Conservation (phyloP, 2,888 invertebrate genomes). For the Parasteatoda lunata region DNA sequence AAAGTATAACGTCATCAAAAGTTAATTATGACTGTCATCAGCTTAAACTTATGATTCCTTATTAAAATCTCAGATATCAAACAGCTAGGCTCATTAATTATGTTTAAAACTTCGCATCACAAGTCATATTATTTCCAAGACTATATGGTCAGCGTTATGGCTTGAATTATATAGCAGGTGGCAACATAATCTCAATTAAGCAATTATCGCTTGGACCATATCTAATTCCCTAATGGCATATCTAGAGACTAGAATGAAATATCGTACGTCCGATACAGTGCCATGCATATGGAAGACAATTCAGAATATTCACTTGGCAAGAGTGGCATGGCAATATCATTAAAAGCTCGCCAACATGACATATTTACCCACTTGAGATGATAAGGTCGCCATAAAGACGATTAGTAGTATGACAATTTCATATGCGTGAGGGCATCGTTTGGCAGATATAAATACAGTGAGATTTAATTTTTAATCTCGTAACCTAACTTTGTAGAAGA, state of each 20-base stretch:
- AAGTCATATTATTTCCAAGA: no score
- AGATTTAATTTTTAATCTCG: slow-evolving; percentile 1
- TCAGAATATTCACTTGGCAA: slow-evolving; percentile 40
- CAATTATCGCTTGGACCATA: slow-evolving; percentile 40
- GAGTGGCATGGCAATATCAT: slow-evolving; percentile 19
- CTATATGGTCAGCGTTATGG: background rate
- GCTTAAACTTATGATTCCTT: no score
- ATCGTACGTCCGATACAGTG: background rate
- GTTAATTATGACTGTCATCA: no score
- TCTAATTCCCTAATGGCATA: slow-evolving; percentile 31
- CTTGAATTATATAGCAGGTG: slow-evolving; percentile 51
- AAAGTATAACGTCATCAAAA: no score
- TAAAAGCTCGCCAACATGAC: slow-evolving; percentile 29
- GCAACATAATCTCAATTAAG: slow-evolving; percentile 54
- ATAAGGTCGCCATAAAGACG: slow-evolving; percentile 8
- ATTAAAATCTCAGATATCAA: no score
- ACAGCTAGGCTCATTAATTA: no score
- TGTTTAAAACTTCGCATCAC: no score
- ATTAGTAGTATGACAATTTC: background rate
- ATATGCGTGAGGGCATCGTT: background rate
- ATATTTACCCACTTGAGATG: slow-evolving; percentile 24
- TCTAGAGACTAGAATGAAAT: slow-evolving; percentile 20
- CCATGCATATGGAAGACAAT: background rate
- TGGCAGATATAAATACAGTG: background rate
- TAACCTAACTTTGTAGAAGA: no score